Evolutionary conservation across 1,140 invertebrate species (phyloP), one percentile per base, ranked within the genome.

Genomic region (Popillia japonica): DNA sequence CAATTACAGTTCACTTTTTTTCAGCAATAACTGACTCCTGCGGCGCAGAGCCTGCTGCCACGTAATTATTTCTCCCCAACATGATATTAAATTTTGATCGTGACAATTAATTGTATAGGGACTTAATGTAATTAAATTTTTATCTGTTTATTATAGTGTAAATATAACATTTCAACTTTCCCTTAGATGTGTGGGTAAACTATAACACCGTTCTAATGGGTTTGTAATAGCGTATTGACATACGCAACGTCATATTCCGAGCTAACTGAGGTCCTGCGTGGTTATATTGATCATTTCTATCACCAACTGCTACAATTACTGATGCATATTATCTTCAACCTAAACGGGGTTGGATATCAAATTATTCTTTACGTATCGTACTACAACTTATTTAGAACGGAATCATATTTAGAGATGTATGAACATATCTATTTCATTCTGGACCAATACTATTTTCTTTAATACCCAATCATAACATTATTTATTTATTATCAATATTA

Each of bases 1-100:
- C 84, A 85, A 84, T 83, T 85, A 82, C 82, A 85, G 23, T 85
- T 85, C 76, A 84, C 82, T 6, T 85, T 84, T 80, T 84, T 82
- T 80, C 83, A 83, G 79, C 80, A 84, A 81, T 84, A 83, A 83
- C 72, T 41, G 72, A 74, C 34, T 74, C 72, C 72, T 44, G 40
- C 41, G 72, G 34, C 22, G 72, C 40, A 74, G 17, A 74, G 0
- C 22, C 41, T 74, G 72, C 72, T 74, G 72, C 72, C 72, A 74
- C 72, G 20, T 68, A 68, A 68, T 68, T 68, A 68, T 68, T 68
- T 68, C 22, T 22, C 61, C 61, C 7, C 61, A 11, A 10, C 61
- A 68, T 68, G 61, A 68, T 68, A 68, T 68, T 68, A 68, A 27
- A 68, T 68, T 68, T 27, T 22, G 9, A 68, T 68, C 14, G 61